Conservation (phyloP, 2,113 vertebrate species). For the Cinclus mexicanus region DNA sequence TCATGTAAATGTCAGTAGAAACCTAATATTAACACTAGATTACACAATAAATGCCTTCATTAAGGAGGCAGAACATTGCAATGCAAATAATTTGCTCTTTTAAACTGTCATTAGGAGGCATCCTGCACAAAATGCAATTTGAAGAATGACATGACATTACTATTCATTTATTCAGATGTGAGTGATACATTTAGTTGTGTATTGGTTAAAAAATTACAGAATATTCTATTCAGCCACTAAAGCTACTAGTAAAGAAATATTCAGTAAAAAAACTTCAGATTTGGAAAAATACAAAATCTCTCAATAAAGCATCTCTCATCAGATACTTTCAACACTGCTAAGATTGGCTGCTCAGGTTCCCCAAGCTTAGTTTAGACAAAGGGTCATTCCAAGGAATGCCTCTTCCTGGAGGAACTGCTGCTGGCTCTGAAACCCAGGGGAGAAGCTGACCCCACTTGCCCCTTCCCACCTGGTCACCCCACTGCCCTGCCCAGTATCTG, state of each 20-base stretch:
- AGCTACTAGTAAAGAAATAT: neutral
- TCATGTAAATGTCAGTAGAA: constrained; percentile 64
- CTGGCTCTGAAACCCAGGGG: neutral
- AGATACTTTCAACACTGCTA: neutral
- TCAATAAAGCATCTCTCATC: neutral
- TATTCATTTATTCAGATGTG: constrained; percentile 18
- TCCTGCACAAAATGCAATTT: constrained; percentile 18
- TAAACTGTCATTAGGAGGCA: constrained; percentile 50
- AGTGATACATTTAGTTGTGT: neutral
- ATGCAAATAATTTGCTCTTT: constrained; percentile 40
- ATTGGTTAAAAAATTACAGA: neutral
- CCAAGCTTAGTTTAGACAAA: neutral
- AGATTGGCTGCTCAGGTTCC: neutral
- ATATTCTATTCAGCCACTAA: neutral
- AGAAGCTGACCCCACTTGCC: neutral
- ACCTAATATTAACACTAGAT: constrained; percentile 43
- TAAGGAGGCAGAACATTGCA: constrained; percentile 41
- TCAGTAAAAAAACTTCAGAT: neutral
- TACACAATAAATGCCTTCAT: constrained; percentile 50
- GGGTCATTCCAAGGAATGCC: neutral
- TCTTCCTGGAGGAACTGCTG: neutral
- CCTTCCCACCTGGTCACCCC: neutral
- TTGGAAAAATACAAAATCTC: neutral
- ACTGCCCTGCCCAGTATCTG: neutral
- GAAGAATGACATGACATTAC: constrained; percentile 12